These are phyloP conservation scores for Diceros bicornis DNA, from an alignment of 2,797 vertebrate genomes.

Conservation along the genomic window DNA sequence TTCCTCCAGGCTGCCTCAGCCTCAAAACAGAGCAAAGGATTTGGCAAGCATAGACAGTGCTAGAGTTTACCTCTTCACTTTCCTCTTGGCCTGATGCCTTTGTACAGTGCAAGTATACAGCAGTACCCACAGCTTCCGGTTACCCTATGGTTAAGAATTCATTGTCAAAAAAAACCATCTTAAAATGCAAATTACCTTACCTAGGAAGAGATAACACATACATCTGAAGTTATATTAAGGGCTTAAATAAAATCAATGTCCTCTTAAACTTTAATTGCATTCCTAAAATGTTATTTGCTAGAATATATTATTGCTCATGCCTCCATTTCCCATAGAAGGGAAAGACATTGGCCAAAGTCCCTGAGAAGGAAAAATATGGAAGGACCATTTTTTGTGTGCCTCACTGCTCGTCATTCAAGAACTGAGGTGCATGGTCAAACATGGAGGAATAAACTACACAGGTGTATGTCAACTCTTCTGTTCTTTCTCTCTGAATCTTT, in stretches of 20 bases:
- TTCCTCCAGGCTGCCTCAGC: background rate
- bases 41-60: background rate
- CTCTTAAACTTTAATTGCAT: background rate
- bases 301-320: background rate
- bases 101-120: background rate
- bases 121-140: background rate
- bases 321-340: background rate
- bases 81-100: background rate
- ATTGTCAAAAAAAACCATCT: background rate
- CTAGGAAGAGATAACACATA: background rate
- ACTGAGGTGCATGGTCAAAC: background rate
- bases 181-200: conserved; percentile 11
- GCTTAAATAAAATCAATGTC: background rate
- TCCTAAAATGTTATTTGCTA: background rate
- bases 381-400: background rate
- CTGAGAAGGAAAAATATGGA: background rate
- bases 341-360: background rate
- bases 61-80: background rate
- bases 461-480: background rate
- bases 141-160: background rate
- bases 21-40: background rate
- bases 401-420: background rate
- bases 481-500: background rate
- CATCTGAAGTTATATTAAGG: background rate
- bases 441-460: background rate